Conservation (phyloP, 2,797 vertebrate genomes). For the Ctenopoma multispine region DNA sequence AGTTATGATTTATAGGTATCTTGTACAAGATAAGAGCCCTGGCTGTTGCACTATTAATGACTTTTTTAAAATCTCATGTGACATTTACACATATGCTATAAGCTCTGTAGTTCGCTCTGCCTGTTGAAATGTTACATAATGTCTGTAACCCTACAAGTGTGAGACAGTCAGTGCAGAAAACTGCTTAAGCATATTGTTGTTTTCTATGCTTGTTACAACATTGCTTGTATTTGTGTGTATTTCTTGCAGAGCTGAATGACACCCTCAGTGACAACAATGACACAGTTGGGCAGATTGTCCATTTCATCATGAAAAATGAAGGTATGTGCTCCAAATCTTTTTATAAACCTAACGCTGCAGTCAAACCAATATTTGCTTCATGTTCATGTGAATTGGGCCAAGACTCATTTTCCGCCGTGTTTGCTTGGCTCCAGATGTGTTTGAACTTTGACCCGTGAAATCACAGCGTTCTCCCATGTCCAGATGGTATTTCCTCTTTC, state of each 20-base stretch:
- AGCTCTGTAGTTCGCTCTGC: background rate
- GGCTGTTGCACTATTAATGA: no score
- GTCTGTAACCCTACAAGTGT: background rate
- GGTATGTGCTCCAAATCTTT: constrained; percentile 81
- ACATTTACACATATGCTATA: background rate
- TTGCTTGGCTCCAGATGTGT: background rate
- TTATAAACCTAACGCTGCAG: background rate
- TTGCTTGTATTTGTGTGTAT: constrained; percentile 2
- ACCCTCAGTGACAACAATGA: constrained; percentile 90
- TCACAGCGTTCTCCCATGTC: background rate
- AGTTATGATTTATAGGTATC: background rate
- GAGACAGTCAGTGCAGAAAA: background rate
- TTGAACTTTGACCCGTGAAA: background rate
- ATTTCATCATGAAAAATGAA: constrained; percentile 98
- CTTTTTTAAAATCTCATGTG: background rate
- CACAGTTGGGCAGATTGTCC: constrained; percentile 94
- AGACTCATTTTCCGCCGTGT: background rate
- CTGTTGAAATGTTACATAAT: background rate
- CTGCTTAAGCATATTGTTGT: background rate
- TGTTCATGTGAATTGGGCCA: background rate
- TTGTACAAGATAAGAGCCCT: background rate
- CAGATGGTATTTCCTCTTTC: background rate
- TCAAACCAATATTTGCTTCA: background rate
- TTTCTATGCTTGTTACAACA: background rate
- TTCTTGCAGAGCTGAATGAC: constrained; percentile 90